A percentile compares a stretch with the other conserved stretches of the same genome.
Conservation (phyloP, 2,888 invertebrate species). For the Noctua pronuba region DNA sequence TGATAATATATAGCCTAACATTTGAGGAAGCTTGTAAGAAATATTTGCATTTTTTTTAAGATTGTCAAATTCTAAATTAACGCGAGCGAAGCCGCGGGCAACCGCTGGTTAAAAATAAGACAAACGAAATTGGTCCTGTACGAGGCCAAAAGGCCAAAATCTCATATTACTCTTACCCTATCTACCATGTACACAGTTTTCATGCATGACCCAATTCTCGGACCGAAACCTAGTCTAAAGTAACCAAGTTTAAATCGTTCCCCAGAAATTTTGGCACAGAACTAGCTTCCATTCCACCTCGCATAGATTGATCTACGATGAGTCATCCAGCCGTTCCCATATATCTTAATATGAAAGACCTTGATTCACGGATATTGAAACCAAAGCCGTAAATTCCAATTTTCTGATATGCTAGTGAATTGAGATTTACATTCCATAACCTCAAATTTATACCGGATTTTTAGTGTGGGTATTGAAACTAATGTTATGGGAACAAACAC, state of each 20-base stretch:
- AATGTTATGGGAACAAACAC: background rate
- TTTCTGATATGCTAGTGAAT: conserved; percentile 59
- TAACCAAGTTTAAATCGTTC: conserved; percentile 47
- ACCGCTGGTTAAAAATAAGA: too few relatives aligned
- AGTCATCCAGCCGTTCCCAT: conserved; percentile 58
- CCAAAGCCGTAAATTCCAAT: conserved; percentile 62
- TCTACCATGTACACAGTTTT: conserved; percentile 11
- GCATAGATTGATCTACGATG: conserved; percentile 64
- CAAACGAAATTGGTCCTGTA: too few relatives aligned
- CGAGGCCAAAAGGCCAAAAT: too few relatives aligned
- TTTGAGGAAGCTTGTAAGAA: too few relatives aligned
- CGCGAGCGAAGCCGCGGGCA: too few relatives aligned
- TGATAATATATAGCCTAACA: too few relatives aligned
- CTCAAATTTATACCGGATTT: conserved; percentile 63
- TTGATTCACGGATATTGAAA: conserved; percentile 70
- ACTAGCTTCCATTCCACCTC: conserved; percentile 43
- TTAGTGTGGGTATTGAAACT: conserved; percentile 19
- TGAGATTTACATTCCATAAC: conserved; percentile 71
- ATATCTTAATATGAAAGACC: conserved; percentile 67
- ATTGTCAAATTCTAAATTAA: too few relatives aligned
- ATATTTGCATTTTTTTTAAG: too few relatives aligned
- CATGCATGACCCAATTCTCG: conserved; percentile 43
- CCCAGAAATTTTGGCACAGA: conserved; percentile 61
- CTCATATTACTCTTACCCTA: conserved; percentile 9
- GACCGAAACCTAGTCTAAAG: conserved; percentile 15